Evolutionary conservation across 1,140 invertebrate species (phyloP), one percentile per base, ranked within the genome.

Genomic region (Rhyzopertha dominica): DNA sequence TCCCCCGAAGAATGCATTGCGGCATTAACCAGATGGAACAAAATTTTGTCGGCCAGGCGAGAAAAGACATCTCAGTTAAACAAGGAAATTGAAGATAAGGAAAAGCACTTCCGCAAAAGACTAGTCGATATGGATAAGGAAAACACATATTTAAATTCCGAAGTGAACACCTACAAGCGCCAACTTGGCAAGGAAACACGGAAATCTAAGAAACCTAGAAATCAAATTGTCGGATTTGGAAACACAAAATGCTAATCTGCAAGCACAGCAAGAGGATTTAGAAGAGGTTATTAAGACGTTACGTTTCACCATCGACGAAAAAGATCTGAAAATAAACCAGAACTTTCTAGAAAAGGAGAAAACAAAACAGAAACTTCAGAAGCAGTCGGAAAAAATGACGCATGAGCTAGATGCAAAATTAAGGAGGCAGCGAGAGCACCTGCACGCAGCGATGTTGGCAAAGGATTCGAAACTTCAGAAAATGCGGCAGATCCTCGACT

Each of bases 321-420:
- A 84, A 58, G 80, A 86, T 43, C 66, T 80, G 48, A 72, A 76
- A 37, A 62, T 90, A 0, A 84, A 76, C 50, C 81, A 86, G 63
- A 77, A 82, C 42, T 74, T 80, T 17, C 69, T 86, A 19, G 85
- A 90, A 44, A 85, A 82, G 54, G 81, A 87, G 59, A 81, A 79
- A 51, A 78, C 80, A 22, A 87, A 87, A 62, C 75, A 81, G 47
- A 83, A 80, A 56, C 82, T 79, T 49, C 79, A 79, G 23, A 68
- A 76, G 10, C 84, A 85, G 56, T 78, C 85, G 5, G 82, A 81
- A 45, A 86, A 84, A 61, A 74, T 80, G 62, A 76, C 71, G 30
- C 71, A 72, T 13, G 79, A 84, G 56, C 61, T 83, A 3, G 77
- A 82, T 62, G 67, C 61, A 34, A 85, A 80, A 63, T 68, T 86